A percentile compares a stretch with the other conserved stretches of the same genome.
These are phyloP conservation scores for Scaptomyza pallida DNA, from an alignment of 1,140 invertebrate species.

Conservation along the genomic window DNA sequence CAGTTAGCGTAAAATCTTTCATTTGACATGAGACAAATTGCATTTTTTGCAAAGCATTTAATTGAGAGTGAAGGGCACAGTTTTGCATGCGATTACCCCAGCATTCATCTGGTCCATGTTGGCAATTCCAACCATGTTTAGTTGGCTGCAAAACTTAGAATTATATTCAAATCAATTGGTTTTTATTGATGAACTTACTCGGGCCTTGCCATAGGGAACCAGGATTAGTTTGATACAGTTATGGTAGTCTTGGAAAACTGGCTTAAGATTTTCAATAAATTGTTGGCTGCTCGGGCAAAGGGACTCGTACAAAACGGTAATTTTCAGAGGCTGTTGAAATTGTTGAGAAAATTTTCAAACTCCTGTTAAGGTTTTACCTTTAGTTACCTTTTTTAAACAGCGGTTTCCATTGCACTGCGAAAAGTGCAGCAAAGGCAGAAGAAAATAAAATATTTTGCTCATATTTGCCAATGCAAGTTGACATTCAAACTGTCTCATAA, in stretches of 20 bases:
- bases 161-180: too few species aligned
- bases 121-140: slow-evolving; percentile 3
- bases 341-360: neutral
- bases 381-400: slow-evolving; percentile 2
- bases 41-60: slow-evolving; percentile 17
- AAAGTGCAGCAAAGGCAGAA: neutral
- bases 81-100: slow-evolving; percentile 27
- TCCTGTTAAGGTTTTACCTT: neutral
- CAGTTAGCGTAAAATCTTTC: neutral
- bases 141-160: neutral
- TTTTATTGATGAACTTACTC: slow-evolving; percentile 1
- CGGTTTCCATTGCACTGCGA: neutral
- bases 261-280: slow-evolving; percentile 1
- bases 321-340: slow-evolving; percentile 7
- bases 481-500: neutral
- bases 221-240: slow-evolving; percentile 18
- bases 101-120: slow-evolving; percentile 23
- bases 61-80: slow-evolving; percentile 17
- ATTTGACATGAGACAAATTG: slow-evolving; percentile 22
- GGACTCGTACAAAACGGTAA: slow-evolving; percentile 29
- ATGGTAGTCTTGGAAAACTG: slow-evolving; percentile 19
- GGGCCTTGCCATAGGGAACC: slow-evolving; percentile 29
- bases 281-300: slow-evolving; percentile 7
- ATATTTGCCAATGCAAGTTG: neutral
- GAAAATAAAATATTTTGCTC: neutral